Conservation (phyloP, 2,797 vertebrate genomes). For the Leptatherina wallacei region DNA sequence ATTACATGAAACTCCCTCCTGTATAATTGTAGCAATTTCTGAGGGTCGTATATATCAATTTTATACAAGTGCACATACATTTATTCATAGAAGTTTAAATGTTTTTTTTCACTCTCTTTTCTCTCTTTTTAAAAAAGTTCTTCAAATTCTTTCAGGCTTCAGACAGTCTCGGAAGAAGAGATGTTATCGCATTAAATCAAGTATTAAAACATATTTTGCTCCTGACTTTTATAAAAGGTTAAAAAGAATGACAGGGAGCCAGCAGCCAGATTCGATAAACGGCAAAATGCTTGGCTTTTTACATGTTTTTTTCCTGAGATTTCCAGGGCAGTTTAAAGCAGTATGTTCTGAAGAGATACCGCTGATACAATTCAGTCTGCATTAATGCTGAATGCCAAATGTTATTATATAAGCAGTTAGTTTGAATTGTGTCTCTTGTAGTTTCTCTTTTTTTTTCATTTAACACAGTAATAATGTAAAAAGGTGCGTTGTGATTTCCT, state of each 20-base stretch:
- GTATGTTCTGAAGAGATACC: not conserved
- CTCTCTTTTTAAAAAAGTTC: not conserved
- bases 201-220: not conserved
- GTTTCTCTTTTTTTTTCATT: not conserved
- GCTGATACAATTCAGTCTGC: conserved; percentile 10
- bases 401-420: not conserved
- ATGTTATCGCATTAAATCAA: not conserved
- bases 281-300: not conserved
- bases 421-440: not conserved
- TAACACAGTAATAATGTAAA: not conserved
- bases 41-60: conserved; percentile 17
- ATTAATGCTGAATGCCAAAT: conserved; percentile 9
- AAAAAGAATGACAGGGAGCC: not conserved
- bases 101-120: not conserved
- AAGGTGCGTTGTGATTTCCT: not conserved
- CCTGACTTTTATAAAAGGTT: not conserved
- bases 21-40: conserved; percentile 18
- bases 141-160: not conserved
- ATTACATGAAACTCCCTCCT: not conserved
- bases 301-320: not conserved
- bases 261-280: not conserved
- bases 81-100: not conserved
- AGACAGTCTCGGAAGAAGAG: not conserved
- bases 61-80: conserved; percentile 11
- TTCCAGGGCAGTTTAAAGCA: not conserved